phyloP scores from a whole-genome alignment of 2,888 invertebrate species.

The Exocentrus adspersus region DNA sequence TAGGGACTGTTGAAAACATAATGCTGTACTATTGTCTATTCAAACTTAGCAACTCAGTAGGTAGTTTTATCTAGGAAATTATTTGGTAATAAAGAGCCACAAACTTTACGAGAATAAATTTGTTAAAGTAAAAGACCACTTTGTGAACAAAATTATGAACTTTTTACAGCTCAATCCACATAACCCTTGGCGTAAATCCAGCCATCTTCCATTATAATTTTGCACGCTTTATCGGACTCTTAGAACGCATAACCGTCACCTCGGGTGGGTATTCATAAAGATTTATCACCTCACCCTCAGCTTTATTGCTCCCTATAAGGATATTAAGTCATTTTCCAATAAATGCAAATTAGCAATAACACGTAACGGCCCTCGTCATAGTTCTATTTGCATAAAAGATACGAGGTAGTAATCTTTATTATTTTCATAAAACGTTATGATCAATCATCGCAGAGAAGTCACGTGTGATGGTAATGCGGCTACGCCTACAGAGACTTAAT shows the following conservation, averaged over 20 bases:
- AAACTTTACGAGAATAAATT: background rate
- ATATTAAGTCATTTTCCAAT: conserved; percentile 47
- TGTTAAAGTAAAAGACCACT: background rate
- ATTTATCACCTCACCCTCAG: conserved; percentile 33
- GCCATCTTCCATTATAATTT: background rate
- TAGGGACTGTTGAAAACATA: no score
- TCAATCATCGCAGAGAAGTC: conserved; percentile 57
- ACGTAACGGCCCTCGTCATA: conserved; percentile 41
- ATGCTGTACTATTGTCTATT: no score
- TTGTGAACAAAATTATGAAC: background rate
- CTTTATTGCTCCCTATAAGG: conserved; percentile 41
- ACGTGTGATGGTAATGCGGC: conserved; percentile 54
- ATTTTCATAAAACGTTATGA: conserved; percentile 57
- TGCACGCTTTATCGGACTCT: background rate
- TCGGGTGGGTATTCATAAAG: conserved; percentile 36
- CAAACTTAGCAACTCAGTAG: no score
- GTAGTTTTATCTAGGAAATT: no score
- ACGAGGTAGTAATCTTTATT: conserved; percentile 55
- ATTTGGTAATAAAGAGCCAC: background rate
- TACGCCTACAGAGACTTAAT: conserved; percentile 57
- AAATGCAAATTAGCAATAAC: conserved; percentile 50
- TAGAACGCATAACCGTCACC: conserved; percentile 2
- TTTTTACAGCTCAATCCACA: background rate
- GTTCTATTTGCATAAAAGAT: conserved; percentile 50
- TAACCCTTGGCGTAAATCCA: background rate